A percentile compares a stretch with the other conserved stretches of the same genome.
Conservation (phyloP, 2,113 vertebrate species). For the Halichoeres trimaculatus region DNA sequence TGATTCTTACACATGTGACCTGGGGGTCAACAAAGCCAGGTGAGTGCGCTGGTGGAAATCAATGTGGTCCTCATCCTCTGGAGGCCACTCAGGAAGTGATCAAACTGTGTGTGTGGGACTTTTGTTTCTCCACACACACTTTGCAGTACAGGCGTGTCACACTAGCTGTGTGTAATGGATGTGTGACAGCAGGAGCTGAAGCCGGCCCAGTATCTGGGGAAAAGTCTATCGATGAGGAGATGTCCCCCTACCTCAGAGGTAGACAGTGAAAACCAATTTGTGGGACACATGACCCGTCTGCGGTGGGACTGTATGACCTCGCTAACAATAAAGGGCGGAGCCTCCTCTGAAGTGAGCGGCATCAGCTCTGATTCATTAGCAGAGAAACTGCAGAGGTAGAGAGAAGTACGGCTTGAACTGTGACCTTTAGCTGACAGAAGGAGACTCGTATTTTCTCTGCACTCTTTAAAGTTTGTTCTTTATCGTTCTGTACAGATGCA, state of each 20-base stretch:
- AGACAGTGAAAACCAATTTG: conserved; percentile 69
- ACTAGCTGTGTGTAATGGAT: conserved; percentile 52
- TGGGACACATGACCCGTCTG: conserved; percentile 45
- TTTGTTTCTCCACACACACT: conserved; percentile 16
- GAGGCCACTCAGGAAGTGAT: conserved; percentile 13
- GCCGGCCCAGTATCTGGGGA: conserved; percentile 44
- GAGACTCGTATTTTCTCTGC: not conserved
- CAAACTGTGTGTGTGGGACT: not conserved
- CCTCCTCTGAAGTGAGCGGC: conserved; percentile 1
- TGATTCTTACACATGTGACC: conserved; percentile 6
- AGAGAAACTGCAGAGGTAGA: conserved; percentile 27
- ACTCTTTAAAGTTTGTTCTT: too few species aligned
- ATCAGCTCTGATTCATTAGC: conserved; percentile 33
- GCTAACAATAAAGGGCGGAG: conserved; percentile 27
- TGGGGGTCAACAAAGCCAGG: conserved; percentile 43
- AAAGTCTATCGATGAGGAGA: conserved; percentile 46
- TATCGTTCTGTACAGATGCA: too few species aligned
- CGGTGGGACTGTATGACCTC: conserved; percentile 37
- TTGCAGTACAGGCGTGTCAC: conserved; percentile 25
- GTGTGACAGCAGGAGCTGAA: conserved; percentile 16
- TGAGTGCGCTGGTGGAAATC: conserved; percentile 23
- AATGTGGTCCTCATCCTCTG: conserved; percentile 19
- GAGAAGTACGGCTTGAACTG: conserved; percentile 9
- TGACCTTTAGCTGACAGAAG: conserved; percentile 14
- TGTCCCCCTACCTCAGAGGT: conserved; percentile 5